A percentile compares a stretch with the other conserved stretches of the same genome.
Evolutionary conservation across 1,140 invertebrate species (phyloP).

Genomic region (Amyelois transitella): DNA sequence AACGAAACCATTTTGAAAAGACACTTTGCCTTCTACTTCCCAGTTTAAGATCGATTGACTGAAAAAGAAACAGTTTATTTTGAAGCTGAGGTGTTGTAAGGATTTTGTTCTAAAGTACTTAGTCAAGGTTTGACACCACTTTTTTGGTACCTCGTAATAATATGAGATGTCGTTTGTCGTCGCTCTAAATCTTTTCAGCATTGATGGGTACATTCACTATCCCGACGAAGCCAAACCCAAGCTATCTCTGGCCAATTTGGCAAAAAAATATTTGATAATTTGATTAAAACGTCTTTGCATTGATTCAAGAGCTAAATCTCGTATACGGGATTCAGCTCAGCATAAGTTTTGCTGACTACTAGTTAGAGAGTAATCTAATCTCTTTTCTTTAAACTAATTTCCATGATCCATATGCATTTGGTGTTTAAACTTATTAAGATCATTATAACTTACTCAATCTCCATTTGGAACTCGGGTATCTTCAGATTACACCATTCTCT

Average conservation of each 20-base stretch:
- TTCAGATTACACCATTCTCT: slow-evolving; percentile 21
- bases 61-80: slow-evolving; percentile 6
- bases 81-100: background rate
- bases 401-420: too few relatives aligned
- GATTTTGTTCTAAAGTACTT: background rate
- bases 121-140: background rate
- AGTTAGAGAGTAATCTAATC: background rate
- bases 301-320: background rate
- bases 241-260: too few relatives aligned
- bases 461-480: slow-evolving; percentile 11
- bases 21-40: slow-evolving; percentile 7
- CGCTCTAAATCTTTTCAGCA: background rate
- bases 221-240: too few relatives aligned
- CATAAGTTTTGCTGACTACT: background rate
- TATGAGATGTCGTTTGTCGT: background rate
- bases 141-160: background rate
- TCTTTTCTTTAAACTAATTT: background rate
- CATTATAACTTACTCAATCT: slow-evolving; percentile 14
- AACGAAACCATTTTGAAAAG: slow-evolving; percentile 18
- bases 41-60: slow-evolving; percentile 17
- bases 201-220: background rate
- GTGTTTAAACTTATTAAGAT: too few relatives aligned
- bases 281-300: background rate
- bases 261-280: background rate
- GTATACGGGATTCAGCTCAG: background rate